Evolutionary conservation across 2,888 invertebrate species (phyloP).

Genomic region (Nasonovia ribisnigri): DNA sequence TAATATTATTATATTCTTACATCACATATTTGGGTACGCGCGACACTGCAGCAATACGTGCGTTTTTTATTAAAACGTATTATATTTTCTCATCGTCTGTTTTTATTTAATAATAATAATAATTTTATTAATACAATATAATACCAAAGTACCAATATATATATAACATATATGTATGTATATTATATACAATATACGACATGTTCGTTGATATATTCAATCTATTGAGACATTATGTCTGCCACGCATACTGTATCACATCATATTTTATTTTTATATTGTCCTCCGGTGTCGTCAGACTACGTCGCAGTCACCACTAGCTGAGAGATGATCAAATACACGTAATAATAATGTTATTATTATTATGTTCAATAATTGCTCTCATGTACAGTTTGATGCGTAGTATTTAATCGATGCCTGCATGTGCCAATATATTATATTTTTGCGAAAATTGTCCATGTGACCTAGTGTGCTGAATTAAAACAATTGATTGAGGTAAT

Average conservation of each 20-base stretch:
- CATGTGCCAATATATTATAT: constrained; percentile 23
- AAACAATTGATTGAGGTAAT: constrained; percentile 33
- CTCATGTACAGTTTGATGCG: neutral
- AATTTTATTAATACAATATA: neutral
- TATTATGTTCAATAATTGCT: neutral
- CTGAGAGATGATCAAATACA: constrained; percentile 41
- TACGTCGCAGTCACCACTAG: neutral
- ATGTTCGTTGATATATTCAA: constrained; percentile 12
- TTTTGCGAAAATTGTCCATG: constrained; percentile 32
- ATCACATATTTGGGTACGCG: neutral
- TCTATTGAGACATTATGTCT: neutral
- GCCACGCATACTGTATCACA: neutral
- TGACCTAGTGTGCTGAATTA: constrained; percentile 40
- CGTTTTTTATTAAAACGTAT: constrained; percentile 17
- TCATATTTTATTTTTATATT: constrained; percentile 26
- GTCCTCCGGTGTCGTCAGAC: constrained; percentile 42
- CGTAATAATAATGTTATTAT: constrained; percentile 14
- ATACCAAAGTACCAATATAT: neutral
- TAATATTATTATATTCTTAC: neutral
- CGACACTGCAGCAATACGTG: neutral
- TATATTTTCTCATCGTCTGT: neutral
- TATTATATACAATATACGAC: neutral
- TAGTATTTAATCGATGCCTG: constrained; percentile 12
- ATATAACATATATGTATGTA: neutral
- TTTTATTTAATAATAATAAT: neutral